Evolutionary conservation across 2,113 vertebrate genomes (phyloP).

Genomic region (Morphnarchus princeps): DNA sequence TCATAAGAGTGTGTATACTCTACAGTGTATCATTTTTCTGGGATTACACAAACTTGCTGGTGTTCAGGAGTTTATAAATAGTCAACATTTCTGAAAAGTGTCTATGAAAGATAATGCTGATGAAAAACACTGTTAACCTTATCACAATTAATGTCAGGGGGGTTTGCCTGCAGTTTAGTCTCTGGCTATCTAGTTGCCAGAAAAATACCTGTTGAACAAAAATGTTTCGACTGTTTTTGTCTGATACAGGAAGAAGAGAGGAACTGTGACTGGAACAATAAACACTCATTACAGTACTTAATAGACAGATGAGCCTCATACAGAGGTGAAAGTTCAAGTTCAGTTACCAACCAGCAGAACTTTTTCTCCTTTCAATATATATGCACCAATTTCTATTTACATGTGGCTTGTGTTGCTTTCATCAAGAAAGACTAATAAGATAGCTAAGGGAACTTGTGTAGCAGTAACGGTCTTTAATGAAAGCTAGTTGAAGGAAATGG

Average conservation of each 20-base stretch:
- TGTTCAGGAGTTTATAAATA: not conserved
- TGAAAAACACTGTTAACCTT: not conserved
- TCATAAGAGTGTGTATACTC: not conserved
- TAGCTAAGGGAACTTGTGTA: not conserved
- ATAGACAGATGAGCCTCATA: not conserved
- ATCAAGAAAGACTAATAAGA: not conserved
- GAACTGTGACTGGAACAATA: not conserved
- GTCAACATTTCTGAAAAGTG: not conserved
- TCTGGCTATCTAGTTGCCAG: not conserved
- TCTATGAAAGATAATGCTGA: not conserved
- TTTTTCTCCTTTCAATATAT: not conserved
- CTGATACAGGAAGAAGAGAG: not conserved
- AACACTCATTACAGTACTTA: not conserved
- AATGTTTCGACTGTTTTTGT: not conserved
- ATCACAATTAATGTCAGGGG: not conserved
- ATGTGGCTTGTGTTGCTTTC: not conserved
- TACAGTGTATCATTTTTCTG: not conserved
- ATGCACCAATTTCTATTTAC: not conserved
- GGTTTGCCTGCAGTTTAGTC: not conserved
- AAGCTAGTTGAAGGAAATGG: not conserved
- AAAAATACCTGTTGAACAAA: not conserved
- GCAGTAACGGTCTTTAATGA: not conserved
- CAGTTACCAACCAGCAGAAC: not conserved
- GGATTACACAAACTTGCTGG: not conserved
- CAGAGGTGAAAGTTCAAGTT: not conserved